phyloP scores from a whole-genome alignment of 2,888 invertebrate genomes.

The Odontothrips loti region DNA sequence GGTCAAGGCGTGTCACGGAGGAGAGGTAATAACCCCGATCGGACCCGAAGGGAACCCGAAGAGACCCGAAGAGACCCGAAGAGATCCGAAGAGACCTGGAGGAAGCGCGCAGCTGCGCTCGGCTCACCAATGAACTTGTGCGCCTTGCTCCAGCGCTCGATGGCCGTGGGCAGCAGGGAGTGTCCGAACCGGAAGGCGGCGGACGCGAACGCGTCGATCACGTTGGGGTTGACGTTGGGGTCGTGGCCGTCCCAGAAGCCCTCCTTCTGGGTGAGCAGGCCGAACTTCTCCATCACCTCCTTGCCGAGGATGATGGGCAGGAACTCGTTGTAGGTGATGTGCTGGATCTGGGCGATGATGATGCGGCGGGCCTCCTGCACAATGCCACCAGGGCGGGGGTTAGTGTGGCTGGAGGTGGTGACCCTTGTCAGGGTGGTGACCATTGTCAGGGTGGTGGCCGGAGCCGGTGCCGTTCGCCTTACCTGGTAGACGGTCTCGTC shows the following conservation, averaged over 20 bases:
- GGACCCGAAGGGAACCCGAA: too few species aligned
- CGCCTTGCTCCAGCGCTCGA: constrained; percentile 91
- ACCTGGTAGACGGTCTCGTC: constrained; percentile 85
- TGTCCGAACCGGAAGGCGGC: constrained; percentile 92
- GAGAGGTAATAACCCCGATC: too few species aligned
- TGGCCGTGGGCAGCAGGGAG: constrained; percentile 81
- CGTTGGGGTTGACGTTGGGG: constrained; percentile 76
- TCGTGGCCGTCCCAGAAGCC: constrained; percentile 83
- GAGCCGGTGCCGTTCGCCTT: too few species aligned
- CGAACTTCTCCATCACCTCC: constrained; percentile 87
- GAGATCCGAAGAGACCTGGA: too few species aligned
- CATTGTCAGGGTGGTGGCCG: too few species aligned
- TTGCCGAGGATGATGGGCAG: constrained; percentile 82
- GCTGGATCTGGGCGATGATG: constrained; percentile 80
- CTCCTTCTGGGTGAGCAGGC: constrained; percentile 77
- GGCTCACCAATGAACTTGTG: constrained; percentile 83
- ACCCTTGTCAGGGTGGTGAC: too few species aligned
- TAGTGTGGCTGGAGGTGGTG: too few species aligned
- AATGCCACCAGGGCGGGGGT: constrained; percentile 36
- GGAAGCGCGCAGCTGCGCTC: not conserved
- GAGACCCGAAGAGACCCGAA: too few species aligned
- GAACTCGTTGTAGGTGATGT: constrained; percentile 87
- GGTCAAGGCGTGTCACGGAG: not conserved
- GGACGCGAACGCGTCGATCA: constrained; percentile 84
- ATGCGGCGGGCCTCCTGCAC: constrained; percentile 73